Percentiles rank a stretch among this genome's conserved stretches.
Conservation (phyloP, 2,888 invertebrate species). For the Kuschelorhynchus macadamiae region DNA sequence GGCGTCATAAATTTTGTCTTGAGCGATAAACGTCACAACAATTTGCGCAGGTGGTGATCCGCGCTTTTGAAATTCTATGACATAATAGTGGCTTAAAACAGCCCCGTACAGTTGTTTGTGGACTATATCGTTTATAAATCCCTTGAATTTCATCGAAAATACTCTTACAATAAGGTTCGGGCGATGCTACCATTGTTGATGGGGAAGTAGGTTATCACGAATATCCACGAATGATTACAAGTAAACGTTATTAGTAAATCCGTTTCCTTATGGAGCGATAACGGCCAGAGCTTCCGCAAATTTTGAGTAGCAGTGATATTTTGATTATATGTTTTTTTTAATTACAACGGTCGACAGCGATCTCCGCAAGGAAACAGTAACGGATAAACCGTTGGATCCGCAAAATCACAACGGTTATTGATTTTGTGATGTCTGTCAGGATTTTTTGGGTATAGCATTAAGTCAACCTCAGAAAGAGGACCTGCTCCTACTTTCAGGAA, state of each 20-base stretch:
- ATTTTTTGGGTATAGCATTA: too few species aligned
- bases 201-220: background rate
- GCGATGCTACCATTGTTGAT: slow-evolving; percentile 16
- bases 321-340: too few species aligned
- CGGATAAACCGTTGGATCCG: too few species aligned
- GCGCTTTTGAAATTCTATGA: slow-evolving; percentile 41
- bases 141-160: slow-evolving; percentile 12
- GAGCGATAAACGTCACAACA: slow-evolving; percentile 10
- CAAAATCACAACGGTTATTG: too few species aligned
- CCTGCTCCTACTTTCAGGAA: too few species aligned
- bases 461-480: too few species aligned
- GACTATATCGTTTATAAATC: slow-evolving; percentile 25
- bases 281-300: too few species aligned
- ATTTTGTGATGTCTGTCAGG: too few species aligned
- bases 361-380: too few species aligned
- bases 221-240: background rate
- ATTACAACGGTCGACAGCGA: too few species aligned
- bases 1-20: too few species aligned
- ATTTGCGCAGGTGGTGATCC: slow-evolving; percentile 37
- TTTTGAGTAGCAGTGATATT: too few species aligned
- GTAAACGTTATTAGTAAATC: background rate
- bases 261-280: background rate
- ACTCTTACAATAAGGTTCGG: slow-evolving; percentile 25
- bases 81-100: slow-evolving; percentile 25
- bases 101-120: slow-evolving; percentile 27